Conservation (phyloP, 2,888 invertebrate species). For the Tethea ocularis region DNA sequence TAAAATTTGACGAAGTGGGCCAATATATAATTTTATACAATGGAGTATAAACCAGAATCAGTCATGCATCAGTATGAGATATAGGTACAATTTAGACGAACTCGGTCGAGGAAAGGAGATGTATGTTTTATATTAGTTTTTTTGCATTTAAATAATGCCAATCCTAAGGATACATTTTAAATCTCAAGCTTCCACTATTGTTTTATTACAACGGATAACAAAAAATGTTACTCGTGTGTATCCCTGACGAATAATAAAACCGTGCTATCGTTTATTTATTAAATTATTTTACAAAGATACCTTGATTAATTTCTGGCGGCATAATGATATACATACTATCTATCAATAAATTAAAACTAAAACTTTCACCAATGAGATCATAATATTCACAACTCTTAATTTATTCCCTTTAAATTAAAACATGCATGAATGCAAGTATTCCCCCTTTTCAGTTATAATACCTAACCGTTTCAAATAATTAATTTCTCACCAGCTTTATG, state of each 20-base stretch:
- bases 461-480: conserved; percentile 30
- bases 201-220: conserved; percentile 21
- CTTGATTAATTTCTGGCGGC: background rate
- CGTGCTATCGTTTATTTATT: background rate
- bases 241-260: background rate
- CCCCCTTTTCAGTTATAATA: conserved; percentile 16
- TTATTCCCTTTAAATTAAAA: background rate
- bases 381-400: background rate
- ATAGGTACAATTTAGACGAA: conserved; percentile 21
- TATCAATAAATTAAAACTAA: too few relatives aligned
- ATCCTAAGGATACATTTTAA: conserved; percentile 37
- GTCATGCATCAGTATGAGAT: background rate
- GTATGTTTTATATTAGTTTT: conserved; percentile 20
- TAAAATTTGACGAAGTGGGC: conserved; percentile 33
- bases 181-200: conserved; percentile 30
- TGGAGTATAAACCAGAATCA: conserved; percentile 10
- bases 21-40: conserved; percentile 33
- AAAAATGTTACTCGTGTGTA: background rate
- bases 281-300: background rate
- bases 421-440: conserved; percentile 3
- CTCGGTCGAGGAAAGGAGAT: conserved; percentile 23
- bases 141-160: conserved; percentile 32
- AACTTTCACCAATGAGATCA: background rate
- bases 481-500: conserved; percentile 32
- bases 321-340: background rate